Conservation (phyloP, 2,797 vertebrate genomes). For the Neostethus bicornis region DNA sequence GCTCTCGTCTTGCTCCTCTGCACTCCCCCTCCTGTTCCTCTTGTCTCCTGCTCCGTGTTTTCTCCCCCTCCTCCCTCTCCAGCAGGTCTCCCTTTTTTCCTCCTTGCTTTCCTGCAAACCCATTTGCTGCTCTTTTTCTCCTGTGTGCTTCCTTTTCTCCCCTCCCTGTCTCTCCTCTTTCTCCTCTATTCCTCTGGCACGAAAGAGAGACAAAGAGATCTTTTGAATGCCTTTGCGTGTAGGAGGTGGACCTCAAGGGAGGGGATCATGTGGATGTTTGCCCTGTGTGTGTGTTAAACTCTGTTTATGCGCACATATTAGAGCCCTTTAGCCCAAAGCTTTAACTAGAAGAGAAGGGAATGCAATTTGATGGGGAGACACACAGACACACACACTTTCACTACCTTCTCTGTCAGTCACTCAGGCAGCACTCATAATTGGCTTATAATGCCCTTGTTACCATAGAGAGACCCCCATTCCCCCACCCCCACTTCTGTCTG, state of each 20-base stretch:
- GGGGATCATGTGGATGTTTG: slow-evolving; percentile 70
- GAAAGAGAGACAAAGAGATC: slow-evolving; percentile 73
- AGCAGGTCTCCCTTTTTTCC: slow-evolving; percentile 59
- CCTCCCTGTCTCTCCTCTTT: slow-evolving; percentile 25
- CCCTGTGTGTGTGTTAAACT: slow-evolving; percentile 43
- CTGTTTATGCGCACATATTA: slow-evolving; percentile 64
- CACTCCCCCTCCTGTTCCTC: slow-evolving; percentile 44
- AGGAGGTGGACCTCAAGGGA: slow-evolving; percentile 76
- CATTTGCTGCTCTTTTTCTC: slow-evolving; percentile 60
- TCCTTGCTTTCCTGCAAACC: slow-evolving; percentile 57
- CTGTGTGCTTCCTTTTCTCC: slow-evolving; percentile 22
- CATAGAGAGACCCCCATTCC: slow-evolving; percentile 63
- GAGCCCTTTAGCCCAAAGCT: slow-evolving; percentile 64
- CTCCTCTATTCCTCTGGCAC: slow-evolving; percentile 56
- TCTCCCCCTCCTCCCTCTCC: slow-evolving; percentile 28
- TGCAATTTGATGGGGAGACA: slow-evolving; percentile 56
- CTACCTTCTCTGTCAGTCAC: slow-evolving; percentile 69
- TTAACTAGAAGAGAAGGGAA: slow-evolving; percentile 46
- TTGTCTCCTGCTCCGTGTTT: slow-evolving; percentile 57
- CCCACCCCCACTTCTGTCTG: slow-evolving; percentile 65
- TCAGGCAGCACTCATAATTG: slow-evolving; percentile 72
- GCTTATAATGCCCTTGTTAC: slow-evolving; percentile 77
- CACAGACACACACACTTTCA: slow-evolving; percentile 42
- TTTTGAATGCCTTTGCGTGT: slow-evolving; percentile 72
- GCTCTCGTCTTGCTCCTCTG: slow-evolving; percentile 39